Conservation (phyloP, 2,113 vertebrate species). For the Otis tarda region DNA sequence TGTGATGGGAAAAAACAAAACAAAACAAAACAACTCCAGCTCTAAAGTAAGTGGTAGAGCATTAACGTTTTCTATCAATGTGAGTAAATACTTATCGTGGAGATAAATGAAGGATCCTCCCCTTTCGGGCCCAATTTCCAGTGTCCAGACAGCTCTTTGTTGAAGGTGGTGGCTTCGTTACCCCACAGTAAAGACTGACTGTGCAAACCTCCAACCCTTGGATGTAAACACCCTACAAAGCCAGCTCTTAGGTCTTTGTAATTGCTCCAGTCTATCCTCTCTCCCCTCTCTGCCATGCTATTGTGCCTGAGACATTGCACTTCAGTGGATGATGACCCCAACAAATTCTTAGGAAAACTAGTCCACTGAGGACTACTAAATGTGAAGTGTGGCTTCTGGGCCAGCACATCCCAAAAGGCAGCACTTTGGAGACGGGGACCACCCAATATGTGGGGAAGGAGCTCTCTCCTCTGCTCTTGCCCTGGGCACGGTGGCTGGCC, state of each 20-base stretch:
- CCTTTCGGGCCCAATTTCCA: neutral
- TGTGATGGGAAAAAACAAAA: neutral
- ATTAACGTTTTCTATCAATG: neutral
- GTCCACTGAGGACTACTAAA: neutral
- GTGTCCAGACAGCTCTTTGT: neutral
- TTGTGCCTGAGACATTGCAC: neutral
- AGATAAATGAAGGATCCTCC: neutral
- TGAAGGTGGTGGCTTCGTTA: neutral
- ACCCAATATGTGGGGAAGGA: fast-evolving
- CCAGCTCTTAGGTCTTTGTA: neutral
- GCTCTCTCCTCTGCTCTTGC: neutral
- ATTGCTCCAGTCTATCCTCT: neutral
- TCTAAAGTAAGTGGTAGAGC: neutral
- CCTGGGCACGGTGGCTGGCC: neutral
- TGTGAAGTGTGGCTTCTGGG: neutral
- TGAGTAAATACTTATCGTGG: neutral
- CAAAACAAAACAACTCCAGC: neutral
- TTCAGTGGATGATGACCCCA: neutral
- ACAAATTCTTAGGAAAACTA: neutral
- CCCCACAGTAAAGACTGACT: neutral
- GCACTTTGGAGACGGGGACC: neutral
- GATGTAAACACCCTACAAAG: neutral
- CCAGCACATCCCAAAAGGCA: neutral
- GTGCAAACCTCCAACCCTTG: neutral
- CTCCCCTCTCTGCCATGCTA: neutral